Evolutionary conservation across 2,797 vertebrate genomes (phyloP).

Genomic region (Passerculus sandwichensis): DNA sequence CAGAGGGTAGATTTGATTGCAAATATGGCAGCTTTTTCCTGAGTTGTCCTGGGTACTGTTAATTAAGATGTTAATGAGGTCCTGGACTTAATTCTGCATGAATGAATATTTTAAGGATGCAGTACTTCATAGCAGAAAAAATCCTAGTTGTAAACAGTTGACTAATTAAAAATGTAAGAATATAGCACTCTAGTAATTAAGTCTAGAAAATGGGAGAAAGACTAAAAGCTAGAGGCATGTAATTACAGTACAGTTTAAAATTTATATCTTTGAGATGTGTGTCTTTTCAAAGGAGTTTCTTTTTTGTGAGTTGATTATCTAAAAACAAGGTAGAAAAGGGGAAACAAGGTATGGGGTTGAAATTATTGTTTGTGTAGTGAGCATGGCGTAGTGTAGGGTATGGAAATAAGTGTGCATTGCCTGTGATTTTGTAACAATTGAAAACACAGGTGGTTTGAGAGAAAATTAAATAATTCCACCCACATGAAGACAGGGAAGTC

Average conservation of each 20-base stretch:
- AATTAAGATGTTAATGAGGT: slow-evolving; percentile 26
- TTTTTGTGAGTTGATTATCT: neutral
- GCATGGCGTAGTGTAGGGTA: neutral
- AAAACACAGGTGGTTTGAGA: slow-evolving; percentile 23
- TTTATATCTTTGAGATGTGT: neutral
- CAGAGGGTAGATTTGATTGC: neutral
- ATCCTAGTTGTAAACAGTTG: neutral
- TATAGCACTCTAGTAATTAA: slow-evolving; percentile 1
- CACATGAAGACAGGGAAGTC: neutral
- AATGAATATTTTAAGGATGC: slow-evolving; percentile 6
- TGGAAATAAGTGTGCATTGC: neutral
- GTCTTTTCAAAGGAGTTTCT: neutral
- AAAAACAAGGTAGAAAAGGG: neutral
- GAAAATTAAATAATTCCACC: slow-evolving; percentile 14
- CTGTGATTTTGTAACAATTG: neutral
- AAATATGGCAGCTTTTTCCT: neutral
- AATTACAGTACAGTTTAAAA: slow-evolving; percentile 6
- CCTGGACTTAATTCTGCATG: neutral
- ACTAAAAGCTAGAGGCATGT: neutral
- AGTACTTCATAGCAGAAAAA: neutral
- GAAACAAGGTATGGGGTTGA: neutral
- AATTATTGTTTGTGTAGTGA: neutral
- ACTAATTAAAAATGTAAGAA: slow-evolving; percentile 33
- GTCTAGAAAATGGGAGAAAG: neutral
- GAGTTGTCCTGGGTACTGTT: neutral